phyloP scores from a whole-genome alignment of 1,140 invertebrate species.

The Delia radicum region DNA sequence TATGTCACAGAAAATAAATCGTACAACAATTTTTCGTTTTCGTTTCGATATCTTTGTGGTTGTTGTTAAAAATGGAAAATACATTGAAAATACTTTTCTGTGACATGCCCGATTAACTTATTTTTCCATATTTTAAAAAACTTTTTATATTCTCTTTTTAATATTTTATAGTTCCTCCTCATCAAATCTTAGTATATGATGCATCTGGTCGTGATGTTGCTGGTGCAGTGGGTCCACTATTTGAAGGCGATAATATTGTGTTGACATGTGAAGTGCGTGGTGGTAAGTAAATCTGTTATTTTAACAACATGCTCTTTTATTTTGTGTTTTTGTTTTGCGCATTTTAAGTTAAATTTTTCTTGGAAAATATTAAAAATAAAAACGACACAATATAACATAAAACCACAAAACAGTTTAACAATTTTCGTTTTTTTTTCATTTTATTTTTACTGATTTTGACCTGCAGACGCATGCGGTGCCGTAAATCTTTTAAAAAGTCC shows the following conservation, averaged over 20 bases:
- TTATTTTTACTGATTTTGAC: slow-evolving; percentile 33
- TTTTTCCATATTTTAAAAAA: not conserved
- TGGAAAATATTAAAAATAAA: not conserved
- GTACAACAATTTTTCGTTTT: not conserved
- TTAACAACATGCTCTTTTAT: too few relatives aligned
- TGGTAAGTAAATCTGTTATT: slow-evolving; percentile 65
- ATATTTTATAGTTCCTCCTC: slow-evolving; percentile 77
- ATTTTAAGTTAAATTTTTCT: not conserved
- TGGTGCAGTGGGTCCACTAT: slow-evolving; percentile 77
- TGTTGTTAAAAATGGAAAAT: not conserved
- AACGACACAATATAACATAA: not conserved
- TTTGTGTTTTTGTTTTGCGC: not conserved
- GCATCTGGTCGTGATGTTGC: slow-evolving; percentile 74
- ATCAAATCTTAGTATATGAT: slow-evolving; percentile 80
- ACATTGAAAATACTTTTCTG: too few relatives aligned
- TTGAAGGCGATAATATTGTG: slow-evolving; percentile 77
- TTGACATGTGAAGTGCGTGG: slow-evolving; percentile 87
- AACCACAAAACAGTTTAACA: not conserved
- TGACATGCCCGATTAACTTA: too few relatives aligned
- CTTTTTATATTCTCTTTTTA: not conserved
- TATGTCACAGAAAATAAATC: too few relatives aligned
- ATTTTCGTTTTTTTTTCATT: not conserved
- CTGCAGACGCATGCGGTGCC: slow-evolving; percentile 53
- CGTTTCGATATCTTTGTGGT: not conserved
- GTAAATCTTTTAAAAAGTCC: slow-evolving; percentile 54